Percentiles rank a stretch among this genome's conserved stretches.
Evolutionary conservation across 1,140 invertebrate species (phyloP).

Genomic region (Tachypleus tridentatus): DNA sequence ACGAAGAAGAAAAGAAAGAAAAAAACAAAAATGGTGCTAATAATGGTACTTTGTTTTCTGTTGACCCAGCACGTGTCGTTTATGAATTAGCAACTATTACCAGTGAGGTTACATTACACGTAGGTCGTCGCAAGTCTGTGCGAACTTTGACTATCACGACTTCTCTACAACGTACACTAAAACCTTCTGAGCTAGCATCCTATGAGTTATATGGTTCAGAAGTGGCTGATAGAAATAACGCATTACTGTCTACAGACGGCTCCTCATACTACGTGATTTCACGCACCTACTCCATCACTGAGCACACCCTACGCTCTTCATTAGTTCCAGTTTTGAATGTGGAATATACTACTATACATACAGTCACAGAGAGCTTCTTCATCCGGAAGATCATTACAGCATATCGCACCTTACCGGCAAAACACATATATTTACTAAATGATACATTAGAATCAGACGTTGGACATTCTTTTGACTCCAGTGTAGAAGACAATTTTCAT

Average conservation of each 20-base stretch:
- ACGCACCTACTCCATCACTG: conserved; percentile 27
- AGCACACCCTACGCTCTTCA: conserved; percentile 24
- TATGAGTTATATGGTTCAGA: background rate
- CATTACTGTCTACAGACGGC: background rate
- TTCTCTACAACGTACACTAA: conserved; percentile 70
- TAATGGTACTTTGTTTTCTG: conserved; percentile 14
- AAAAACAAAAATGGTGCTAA: background rate
- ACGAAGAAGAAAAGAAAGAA: background rate
- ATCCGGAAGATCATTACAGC: conserved; percentile 28
- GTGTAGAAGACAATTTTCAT: no score
- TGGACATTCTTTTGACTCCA: no score
- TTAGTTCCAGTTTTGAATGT: conserved; percentile 25
- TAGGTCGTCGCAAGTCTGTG: conserved; percentile 22
- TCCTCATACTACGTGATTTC: conserved; percentile 22
- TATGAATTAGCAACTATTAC: conserved; percentile 25
- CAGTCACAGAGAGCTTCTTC: conserved; percentile 27
- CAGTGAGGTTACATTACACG: conserved; percentile 22
- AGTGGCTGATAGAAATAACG: background rate
- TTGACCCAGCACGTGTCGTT: conserved; percentile 22
- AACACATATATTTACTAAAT: no score
- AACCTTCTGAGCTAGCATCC: conserved; percentile 46
- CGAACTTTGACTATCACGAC: conserved; percentile 34
- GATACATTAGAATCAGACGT: no score
- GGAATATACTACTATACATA: conserved; percentile 23
- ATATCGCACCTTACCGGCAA: conserved; percentile 24